Evolutionary conservation across 2,113 vertebrate genomes (phyloP), one percentile per base, ranked within the genome.

Genomic region (Lagenorhynchus albirostris): DNA sequence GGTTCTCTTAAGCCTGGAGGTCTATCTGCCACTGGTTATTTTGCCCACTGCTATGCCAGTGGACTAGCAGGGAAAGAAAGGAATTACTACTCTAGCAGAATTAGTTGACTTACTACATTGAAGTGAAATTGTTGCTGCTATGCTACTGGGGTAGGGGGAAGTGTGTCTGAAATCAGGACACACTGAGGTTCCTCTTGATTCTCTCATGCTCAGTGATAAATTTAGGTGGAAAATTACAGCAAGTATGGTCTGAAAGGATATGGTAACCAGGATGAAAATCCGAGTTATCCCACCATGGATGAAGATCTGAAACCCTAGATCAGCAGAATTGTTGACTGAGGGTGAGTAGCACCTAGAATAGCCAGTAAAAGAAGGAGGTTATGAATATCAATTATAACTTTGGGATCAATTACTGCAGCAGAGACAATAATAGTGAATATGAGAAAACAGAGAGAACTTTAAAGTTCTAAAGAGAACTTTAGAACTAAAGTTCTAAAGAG

Each of bases 91-190:
- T 36, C 12, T 38, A 63, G 36, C 36, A 88, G 31, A 79, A 50
- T n/a, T 63, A 53, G 44, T 25, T 76, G 33, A 12, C 25, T 53
- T 23, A 50, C 70, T 53, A 65, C 1, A 74, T 2, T 55, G 41
- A 91, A 10, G 9, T 18, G 38, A 70, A 29, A 60, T 1, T 33
- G 3, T 20, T 71, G 38, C 7, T 31, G 53, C n/a, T 65, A 6
- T 62, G n/a, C 21, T 70, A n/a, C 11, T 55, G 21, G 41, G 2
- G 0, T 53, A 67, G 3, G 26, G 60, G 18, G 9, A 13, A 53
- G 6, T 25, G 1, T 55, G 55, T 77, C 36, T 80, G 26, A 47
- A 67, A 60, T 91, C 33, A 31, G 9, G 2, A 53, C 84, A 12
- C 77, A 65, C 47, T 21, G 29, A 89, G 3, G 26, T 96, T 88